phyloP scores from a whole-genome alignment of 37 sponge, comb jelly and placozoan species.

The Chondrosia reniformis region DNA sequence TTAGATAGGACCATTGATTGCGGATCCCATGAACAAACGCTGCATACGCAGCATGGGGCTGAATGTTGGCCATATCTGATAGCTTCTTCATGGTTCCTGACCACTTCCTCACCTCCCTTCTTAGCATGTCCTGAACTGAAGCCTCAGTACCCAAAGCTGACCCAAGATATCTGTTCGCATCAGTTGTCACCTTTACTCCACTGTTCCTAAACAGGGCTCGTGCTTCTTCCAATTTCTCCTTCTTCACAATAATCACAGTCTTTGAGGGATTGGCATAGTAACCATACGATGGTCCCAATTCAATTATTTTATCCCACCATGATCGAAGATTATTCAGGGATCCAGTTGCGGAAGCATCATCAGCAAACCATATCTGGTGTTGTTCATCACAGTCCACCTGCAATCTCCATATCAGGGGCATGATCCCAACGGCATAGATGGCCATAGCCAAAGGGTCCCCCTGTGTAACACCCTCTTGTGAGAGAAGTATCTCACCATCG shows the following conservation, averaged over 20 bases:
- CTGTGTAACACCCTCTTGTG: neutral
- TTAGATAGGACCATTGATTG: neutral
- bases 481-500: slow-evolving; percentile 1
- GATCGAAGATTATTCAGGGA: neutral
- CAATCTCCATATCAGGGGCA: neutral
- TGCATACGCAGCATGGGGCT: neutral
- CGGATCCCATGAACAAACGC: neutral
- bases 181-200: neutral
- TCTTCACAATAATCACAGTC: neutral
- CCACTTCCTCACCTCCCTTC: neutral
- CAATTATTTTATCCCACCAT: neutral
- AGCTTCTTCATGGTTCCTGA: neutral
- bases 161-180: neutral
- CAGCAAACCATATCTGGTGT: slow-evolving; percentile 1
- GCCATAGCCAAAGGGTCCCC: slow-evolving; percentile 7
- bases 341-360: neutral
- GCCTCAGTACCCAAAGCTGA: neutral
- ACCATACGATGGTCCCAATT: neutral
- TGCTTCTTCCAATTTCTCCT: neutral
- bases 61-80: neutral
- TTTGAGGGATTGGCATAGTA: slow-evolving; percentile 1
- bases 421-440: neutral
- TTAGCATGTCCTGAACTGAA: neutral
- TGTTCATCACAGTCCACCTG: neutral
- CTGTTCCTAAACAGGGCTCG: neutral